phyloP scores from a whole-genome alignment of 2,113 vertebrate genomes.

The Pelodiscus sinensis region DNA sequence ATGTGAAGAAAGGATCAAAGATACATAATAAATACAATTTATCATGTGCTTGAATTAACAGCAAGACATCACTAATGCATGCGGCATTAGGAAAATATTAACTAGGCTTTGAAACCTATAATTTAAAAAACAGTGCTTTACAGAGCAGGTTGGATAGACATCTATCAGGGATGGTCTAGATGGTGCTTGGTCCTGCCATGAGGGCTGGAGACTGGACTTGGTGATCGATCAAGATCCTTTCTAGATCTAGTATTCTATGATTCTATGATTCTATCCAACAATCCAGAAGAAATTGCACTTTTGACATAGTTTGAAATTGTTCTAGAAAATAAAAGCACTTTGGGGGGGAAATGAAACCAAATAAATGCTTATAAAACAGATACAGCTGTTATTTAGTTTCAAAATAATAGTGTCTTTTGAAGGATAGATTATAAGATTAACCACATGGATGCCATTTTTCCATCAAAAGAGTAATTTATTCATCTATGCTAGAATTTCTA shows the following conservation, averaged over 20 bases:
- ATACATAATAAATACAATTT: background rate
- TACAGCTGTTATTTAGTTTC: background rate
- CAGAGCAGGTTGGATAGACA: background rate
- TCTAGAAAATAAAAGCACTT: conserved; percentile 7
- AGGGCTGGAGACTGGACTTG: no score
- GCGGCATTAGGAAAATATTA: background rate
- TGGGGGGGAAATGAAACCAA: background rate
- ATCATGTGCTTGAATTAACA: background rate
- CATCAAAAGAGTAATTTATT: background rate
- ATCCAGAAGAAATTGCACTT: background rate
- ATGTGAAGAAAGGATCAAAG: background rate
- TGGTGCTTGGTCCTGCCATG: no score
- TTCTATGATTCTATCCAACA: background rate
- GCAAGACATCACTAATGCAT: background rate
- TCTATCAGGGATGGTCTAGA: no score
- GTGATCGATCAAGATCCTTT: no score
- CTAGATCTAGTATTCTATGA: no score
- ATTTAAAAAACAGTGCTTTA: background rate
- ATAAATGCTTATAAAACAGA: background rate
- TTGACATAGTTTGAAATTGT: background rate
- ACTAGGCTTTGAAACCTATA: background rate
- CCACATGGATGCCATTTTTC: background rate
- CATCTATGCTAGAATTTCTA: background rate
- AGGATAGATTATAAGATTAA: conserved; percentile 4
- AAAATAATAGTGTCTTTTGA: background rate